Evolutionary conservation across 2,797 vertebrate species (phyloP), one percentile per base, ranked within the genome.

Genomic region (Tympanoctomys barrerae): DNA sequence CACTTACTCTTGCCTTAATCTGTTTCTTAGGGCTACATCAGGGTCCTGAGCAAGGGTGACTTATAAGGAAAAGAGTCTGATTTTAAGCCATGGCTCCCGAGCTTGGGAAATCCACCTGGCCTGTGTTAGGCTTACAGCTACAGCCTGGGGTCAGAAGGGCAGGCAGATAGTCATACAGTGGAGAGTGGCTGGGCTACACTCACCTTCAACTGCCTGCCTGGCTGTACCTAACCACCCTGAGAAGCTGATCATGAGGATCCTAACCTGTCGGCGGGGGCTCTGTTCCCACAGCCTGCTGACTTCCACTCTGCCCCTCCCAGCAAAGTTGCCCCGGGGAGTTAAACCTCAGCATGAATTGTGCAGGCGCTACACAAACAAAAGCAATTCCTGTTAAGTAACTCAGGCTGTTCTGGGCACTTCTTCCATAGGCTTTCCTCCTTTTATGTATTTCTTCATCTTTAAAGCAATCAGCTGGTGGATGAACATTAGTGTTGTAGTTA

Each of bases 91-190:
- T 39, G 24, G 14, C 24, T 75, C 12, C 31, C 24, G 36, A 46
- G 10, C 0, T 18, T 31, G 22, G 33, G 12, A 49, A 81, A 19
- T 36, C 39, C 12, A 31, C 5, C 21, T n/a, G 21, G 11, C 2
- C 7, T 49, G 26, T 39, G 31, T 42, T 39, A 11, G 36, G 26
- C 11, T 81, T 11, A 19, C 18, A 13, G 54, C 10, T 1, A 87
- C 24, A 49, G 4, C 4, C 28, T 79, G 22, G 19, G 24, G 14
- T 33, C 7, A 39, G 19, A 73, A 42, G 12, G 39, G 22, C 39
- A 36, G 28, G 7, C 7, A 11, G 28, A 0, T 33, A 13, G 14
- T 3, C 4, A 0, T 16, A 6, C 57, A 49, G 7, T 14, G 1
- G 2, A 28, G 28, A 3, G 33, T 9, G 5, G 12, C 6, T 11